phyloP scores from a whole-genome alignment of 2,888 invertebrate species.

The Bimastos eiseni region DNA sequence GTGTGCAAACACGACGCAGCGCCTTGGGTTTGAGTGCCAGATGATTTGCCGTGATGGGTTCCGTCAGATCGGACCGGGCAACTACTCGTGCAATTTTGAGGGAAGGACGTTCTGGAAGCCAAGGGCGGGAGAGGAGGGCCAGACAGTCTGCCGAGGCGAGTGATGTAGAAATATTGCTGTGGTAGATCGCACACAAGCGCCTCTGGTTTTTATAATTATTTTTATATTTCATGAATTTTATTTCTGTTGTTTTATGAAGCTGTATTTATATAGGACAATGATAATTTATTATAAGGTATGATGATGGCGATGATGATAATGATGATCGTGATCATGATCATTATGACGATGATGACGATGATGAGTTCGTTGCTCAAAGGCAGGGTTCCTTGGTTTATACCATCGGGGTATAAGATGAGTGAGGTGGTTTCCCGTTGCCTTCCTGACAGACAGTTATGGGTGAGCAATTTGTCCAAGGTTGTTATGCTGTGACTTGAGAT shows the following conservation, averaged over 20 bases:
- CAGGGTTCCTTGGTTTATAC: too few species aligned
- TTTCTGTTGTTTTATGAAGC: neutral
- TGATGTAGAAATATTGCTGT: neutral
- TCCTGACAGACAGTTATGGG: too few species aligned
- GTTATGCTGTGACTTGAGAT: too few species aligned
- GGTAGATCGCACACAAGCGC: neutral
- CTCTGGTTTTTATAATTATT: neutral
- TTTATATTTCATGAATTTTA: neutral
- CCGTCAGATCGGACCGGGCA: neutral
- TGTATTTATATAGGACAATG: neutral
- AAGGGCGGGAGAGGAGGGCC: neutral
- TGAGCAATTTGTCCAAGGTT: too few species aligned
- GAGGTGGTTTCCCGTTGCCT: too few species aligned
- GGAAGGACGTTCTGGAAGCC: constrained; percentile 21
- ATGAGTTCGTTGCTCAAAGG: too few species aligned
- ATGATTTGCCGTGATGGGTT: constrained; percentile 20
- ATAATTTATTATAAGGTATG: neutral
- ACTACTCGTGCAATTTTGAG: constrained; percentile 18
- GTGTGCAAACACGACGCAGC: neutral
- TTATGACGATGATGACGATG: too few species aligned
- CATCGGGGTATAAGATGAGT: too few species aligned
- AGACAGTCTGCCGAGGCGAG: constrained; percentile 18
- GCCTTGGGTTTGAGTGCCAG: constrained; percentile 18
- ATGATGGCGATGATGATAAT: too few species aligned
- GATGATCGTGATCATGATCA: too few species aligned